These are phyloP conservation scores for Ephydatia muelleri DNA, from an alignment of 37 sponge, comb jelly and placozoan species.

Conservation along the genomic window DNA sequence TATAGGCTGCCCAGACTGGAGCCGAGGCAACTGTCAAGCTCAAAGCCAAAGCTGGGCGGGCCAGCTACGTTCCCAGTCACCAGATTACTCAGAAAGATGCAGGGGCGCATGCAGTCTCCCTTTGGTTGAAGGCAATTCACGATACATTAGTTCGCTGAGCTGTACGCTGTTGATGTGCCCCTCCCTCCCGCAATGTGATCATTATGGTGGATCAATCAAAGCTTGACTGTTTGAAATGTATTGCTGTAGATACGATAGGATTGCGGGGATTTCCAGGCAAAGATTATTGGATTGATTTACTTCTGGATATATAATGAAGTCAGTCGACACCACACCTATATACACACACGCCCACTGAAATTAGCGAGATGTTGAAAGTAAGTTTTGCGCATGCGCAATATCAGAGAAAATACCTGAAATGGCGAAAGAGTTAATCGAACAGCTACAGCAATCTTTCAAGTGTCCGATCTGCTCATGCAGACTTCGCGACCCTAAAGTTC, in stretches of 20 bases:
- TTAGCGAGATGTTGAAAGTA: background rate
- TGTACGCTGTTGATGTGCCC: no score
- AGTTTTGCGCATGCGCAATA: background rate
- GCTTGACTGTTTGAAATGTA: no score
- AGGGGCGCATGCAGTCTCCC: constrained; percentile 77
- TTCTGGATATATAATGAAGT: no score
- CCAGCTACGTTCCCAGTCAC: constrained; percentile 70
- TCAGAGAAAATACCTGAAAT: background rate
- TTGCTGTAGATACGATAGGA: no score
- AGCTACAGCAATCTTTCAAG: background rate
- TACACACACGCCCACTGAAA: no score
- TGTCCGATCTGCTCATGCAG: background rate
- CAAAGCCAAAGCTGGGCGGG: constrained; percentile 82
- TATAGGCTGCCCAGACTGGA: constrained; percentile 68
- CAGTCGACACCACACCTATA: no score
- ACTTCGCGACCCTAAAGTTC: background rate
- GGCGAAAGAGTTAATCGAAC: background rate
- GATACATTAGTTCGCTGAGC: background rate
- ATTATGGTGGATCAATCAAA: no score
- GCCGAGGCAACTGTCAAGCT: constrained; percentile 60
- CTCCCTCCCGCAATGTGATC: no score
- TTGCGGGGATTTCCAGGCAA: no score
- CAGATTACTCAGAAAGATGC: constrained; percentile 79
- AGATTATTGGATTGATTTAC: no score
- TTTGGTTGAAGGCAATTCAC: constrained; percentile 64